Conservation (phyloP, 2,113 vertebrate species). For the Tachysurus vachellii region DNA sequence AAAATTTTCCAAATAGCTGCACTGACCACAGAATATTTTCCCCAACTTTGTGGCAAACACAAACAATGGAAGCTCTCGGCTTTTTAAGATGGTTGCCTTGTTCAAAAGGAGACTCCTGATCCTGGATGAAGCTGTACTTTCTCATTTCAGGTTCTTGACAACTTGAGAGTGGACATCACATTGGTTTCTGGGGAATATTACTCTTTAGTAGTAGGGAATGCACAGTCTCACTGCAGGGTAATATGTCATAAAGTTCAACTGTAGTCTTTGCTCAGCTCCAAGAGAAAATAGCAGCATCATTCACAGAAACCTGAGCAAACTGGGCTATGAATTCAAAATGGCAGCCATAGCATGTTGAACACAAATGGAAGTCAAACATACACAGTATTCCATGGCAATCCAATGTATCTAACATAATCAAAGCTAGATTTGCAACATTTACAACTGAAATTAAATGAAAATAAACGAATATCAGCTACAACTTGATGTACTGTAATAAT, state of each 20-base stretch:
- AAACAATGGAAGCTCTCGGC: slow-evolving; percentile 63
- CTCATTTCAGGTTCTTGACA: slow-evolving; percentile 52
- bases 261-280: slow-evolving; percentile 14
- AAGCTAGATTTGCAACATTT: background rate
- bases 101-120: slow-evolving; percentile 39
- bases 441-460: background rate
- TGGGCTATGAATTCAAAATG: background rate
- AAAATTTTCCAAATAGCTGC: slow-evolving; percentile 77
- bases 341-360: background rate
- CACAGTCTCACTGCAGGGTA: slow-evolving; percentile 34
- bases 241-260: slow-evolving; percentile 45
- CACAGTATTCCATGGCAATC: background rate
- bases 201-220: slow-evolving; percentile 45
- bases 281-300: background rate
- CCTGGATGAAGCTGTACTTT: slow-evolving; percentile 44
- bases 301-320: background rate
- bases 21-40: slow-evolving; percentile 74
- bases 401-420: background rate
- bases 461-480: background rate
- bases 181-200: slow-evolving; percentile 38
- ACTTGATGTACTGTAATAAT: no score
- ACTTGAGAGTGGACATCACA: slow-evolving; percentile 56
- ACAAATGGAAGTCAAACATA: background rate
- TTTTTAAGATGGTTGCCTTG: slow-evolving; percentile 53
- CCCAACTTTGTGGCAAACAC: slow-evolving; percentile 70